Evolutionary conservation across 2,888 invertebrate species (phyloP).

Genomic region (Pomacea canaliculata): DNA sequence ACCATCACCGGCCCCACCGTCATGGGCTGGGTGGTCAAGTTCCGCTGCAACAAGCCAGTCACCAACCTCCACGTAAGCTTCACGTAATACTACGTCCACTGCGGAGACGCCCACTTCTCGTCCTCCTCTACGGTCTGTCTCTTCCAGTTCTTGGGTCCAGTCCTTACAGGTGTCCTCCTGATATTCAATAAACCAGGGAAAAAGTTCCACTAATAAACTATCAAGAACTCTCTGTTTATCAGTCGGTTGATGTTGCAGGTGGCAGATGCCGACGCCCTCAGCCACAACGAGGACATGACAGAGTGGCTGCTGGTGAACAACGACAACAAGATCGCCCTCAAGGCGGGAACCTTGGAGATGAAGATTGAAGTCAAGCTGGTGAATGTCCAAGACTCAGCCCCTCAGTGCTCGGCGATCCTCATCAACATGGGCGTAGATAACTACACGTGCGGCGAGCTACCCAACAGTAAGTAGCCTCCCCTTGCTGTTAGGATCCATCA

Average conservation of each 20-base stretch:
- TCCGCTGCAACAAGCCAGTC: neutral
- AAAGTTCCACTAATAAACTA: too few relatives aligned
- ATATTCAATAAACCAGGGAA: too few relatives aligned
- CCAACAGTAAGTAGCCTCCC: slow-evolving; percentile 5
- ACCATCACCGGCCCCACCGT: neutral
- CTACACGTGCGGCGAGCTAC: neutral
- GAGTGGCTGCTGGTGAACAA: slow-evolving; percentile 5
- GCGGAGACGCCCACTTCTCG: too few relatives aligned
- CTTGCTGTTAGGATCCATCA: too few relatives aligned
- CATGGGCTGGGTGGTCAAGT: neutral
- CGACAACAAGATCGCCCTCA: slow-evolving; percentile 6
- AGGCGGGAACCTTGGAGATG: neutral
- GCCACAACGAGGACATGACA: slow-evolving; percentile 5
- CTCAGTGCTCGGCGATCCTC: neutral
- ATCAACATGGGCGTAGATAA: slow-evolving; percentile 20
- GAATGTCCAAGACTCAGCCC: neutral
- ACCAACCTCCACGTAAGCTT: neutral
- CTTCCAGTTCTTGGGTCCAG: too few relatives aligned
- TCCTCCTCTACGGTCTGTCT: too few relatives aligned
- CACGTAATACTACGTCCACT: too few relatives aligned
- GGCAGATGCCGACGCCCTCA: too few relatives aligned
- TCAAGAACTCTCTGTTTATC: too few relatives aligned
- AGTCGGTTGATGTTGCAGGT: too few relatives aligned
- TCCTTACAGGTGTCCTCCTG: too few relatives aligned
- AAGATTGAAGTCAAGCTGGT: neutral